Evolutionary conservation across 1,140 invertebrate genomes (phyloP).

Genomic region (Aplysia californica): DNA sequence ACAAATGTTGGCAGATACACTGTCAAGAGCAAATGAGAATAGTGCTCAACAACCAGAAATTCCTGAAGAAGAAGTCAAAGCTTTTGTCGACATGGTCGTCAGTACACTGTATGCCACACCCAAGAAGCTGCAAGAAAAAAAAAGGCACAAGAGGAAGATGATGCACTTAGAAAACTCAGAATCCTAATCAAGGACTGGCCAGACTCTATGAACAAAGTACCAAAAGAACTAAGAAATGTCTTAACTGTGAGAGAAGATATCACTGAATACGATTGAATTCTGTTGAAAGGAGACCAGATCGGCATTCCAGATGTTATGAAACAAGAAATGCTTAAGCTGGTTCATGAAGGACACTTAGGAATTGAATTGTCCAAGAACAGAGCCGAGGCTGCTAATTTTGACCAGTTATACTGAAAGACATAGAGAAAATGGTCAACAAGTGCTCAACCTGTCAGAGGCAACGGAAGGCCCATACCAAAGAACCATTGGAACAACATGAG

Average conservation of each 20-base stretch:
- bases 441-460: no score
- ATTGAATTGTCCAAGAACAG: constrained; percentile 60
- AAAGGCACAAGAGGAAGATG: neutral
- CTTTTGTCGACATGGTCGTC: neutral
- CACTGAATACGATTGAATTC: constrained; percentile 45
- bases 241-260: constrained; percentile 57
- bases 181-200: constrained; percentile 62
- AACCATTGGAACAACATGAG: no score
- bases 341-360: constrained; percentile 68
- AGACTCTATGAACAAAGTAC: constrained; percentile 46
- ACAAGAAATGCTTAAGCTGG: constrained; percentile 53
- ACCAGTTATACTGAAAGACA: no score
- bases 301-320: constrained; percentile 60
- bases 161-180: neutral
- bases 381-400: no score
- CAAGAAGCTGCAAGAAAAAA: neutral
- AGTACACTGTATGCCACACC: neutral
- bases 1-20: constrained; percentile 24
- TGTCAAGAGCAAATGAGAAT: neutral
- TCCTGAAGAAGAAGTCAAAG: neutral
- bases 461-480: no score
- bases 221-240: constrained; percentile 47
- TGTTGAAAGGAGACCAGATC: constrained; percentile 59
- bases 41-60: neutral
- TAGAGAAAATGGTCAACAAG: no score